Evolutionary conservation across 2,113 vertebrate genomes (phyloP), one percentile per base, ranked within the genome.

Genomic region (Galeopterus variegatus): DNA sequence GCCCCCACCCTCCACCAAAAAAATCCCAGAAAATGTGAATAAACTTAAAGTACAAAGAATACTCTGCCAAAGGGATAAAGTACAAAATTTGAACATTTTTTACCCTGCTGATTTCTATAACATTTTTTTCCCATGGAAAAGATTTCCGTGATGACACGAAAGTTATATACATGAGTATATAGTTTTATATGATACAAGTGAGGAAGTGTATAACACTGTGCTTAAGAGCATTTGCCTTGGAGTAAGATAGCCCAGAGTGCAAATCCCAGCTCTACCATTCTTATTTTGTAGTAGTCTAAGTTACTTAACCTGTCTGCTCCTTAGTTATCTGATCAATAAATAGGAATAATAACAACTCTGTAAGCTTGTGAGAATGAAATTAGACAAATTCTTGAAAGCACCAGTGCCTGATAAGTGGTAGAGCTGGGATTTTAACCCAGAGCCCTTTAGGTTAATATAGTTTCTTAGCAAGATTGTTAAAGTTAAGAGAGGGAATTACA

Each of bases 61-160:
- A 54, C n/a, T 85, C n/a, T 94, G n/a, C 50, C 56, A 79, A 89
- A 88, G 83, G 58, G 31, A 64, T 23, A 33, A 21, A 2, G 83
- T 88, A 48, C 86, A 82, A 50, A 95, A 92, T 93, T 60, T 79
- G 69, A 52, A 54, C 50, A 88, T 75, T 79, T 69, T 95, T 72
- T 67, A 80, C 58, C 15, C 45, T 83, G 6, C 21, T 85, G 13
- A 86, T 80, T 94, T 76, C 56, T 93, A 69, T 45, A 41, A 41
- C 41, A 41, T 18, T 83, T 75, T 36, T 77, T 65, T 89, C 77
- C 48, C 24, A 70, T 75, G n/a, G 58, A 85, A 41, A 41, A 41
- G 41, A 79, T 65, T 75, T 95, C 62, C 48, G 72, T 96, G 72
- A 70, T 28, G 4, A 82, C 48, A 84, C 24, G 92, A 77, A 96